Percentiles rank a stretch among this genome's conserved stretches.
Evolutionary conservation across 2,797 vertebrate species (phyloP).

Genomic region (Oophaga sylvatica): DNA sequence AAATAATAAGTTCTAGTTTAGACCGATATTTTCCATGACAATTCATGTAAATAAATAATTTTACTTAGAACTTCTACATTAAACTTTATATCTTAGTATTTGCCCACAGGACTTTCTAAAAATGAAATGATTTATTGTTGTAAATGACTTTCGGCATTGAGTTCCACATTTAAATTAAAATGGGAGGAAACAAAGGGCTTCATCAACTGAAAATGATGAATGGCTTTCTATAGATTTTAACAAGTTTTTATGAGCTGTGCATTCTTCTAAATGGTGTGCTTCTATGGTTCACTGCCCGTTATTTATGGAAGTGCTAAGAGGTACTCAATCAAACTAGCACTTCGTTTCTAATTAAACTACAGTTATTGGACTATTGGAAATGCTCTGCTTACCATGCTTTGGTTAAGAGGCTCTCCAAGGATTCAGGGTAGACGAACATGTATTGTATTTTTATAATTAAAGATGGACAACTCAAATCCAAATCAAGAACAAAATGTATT

Average conservation of each 20-base stretch:
- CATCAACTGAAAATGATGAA: slow-evolving; percentile 36
- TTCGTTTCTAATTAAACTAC: slow-evolving; percentile 25
- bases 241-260: slow-evolving; percentile 48
- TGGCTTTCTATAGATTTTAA: slow-evolving; percentile 31
- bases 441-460: background rate
- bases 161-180: slow-evolving; percentile 19
- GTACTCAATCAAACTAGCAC: slow-evolving; percentile 20
- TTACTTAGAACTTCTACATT: background rate
- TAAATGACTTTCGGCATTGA: slow-evolving; percentile 2
- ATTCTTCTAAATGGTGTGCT: background rate
- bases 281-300: slow-evolving; percentile 20
- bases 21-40: background rate
- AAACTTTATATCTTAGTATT: slow-evolving; percentile 10
- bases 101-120: background rate
- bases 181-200: slow-evolving; percentile 7
- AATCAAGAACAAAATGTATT: background rate
- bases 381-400: background rate
- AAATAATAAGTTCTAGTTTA: background rate
- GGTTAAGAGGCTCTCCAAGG: background rate
- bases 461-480: background rate
- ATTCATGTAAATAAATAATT: slow-evolving; percentile 3
- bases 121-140: slow-evolving; percentile 27
- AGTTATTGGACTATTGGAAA: slow-evolving; percentile 2
- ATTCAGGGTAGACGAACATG: background rate
- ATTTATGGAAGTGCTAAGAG: slow-evolving; percentile 33